Conservation (phyloP, 2,797 vertebrate species). For the Staurois parvus region DNA sequence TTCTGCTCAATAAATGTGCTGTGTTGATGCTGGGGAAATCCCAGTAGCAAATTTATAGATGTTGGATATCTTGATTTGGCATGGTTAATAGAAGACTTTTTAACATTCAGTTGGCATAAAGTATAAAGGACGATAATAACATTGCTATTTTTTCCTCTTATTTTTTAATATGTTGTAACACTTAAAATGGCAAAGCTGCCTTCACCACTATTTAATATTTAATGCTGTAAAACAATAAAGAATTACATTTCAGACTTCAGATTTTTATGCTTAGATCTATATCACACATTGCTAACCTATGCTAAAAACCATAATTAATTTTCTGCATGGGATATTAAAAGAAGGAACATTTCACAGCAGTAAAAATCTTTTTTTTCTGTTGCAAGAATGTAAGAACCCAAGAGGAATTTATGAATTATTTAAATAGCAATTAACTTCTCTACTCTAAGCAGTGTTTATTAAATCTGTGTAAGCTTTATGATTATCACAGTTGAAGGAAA, state of each 20-base stretch:
- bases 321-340: slow-evolving; percentile 31
- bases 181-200: background rate
- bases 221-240: slow-evolving; percentile 1
- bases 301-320: slow-evolving; percentile 32
- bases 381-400: slow-evolving; percentile 20
- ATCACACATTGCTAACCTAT: slow-evolving; percentile 27
- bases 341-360: slow-evolving; percentile 32
- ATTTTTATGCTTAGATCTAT: background rate
- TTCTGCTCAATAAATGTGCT: too few relatives aligned
- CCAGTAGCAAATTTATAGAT: background rate
- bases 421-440: slow-evolving; percentile 51
- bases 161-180: background rate
- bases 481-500: slow-evolving; percentile 37
- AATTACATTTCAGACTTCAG: background rate
- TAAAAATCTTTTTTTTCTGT: slow-evolving; percentile 1
- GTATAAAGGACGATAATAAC: background rate
- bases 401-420: slow-evolving; percentile 57
- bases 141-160: background rate
- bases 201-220: background rate
- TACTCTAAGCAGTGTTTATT: slow-evolving; percentile 43
- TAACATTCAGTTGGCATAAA: background rate
- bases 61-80: background rate
- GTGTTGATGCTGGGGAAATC: too few relatives aligned
- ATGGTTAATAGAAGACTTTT: background rate
- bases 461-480: slow-evolving; percentile 34